A percentile compares a stretch with the other conserved stretches of the same genome.
phyloP scores from a whole-genome alignment of 2,113 vertebrate genomes.

The Paratilapia polleni region DNA sequence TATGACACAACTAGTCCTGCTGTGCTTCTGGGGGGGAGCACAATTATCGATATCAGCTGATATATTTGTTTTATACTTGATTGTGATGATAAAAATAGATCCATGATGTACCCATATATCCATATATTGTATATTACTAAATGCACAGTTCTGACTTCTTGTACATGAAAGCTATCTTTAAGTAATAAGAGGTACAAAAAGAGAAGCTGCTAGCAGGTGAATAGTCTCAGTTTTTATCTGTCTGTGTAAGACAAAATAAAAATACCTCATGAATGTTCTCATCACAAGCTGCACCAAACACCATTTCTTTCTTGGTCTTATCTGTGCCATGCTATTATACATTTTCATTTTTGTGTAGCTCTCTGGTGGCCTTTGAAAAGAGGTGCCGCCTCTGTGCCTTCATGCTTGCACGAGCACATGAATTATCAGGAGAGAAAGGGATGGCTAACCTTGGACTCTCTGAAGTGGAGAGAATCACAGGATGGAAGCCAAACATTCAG shows the following conservation, averaged over 20 bases:
- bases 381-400: conserved; percentile 10
- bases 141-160: no score
- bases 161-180: no score
- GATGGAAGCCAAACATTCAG: conserved; percentile 36
- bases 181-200: background rate
- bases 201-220: background rate
- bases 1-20: no score
- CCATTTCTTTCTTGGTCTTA: conserved; percentile 16
- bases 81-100: no score
- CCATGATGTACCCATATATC: no score
- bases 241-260: background rate
- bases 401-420: conserved; percentile 46
- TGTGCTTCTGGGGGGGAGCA: no score
- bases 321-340: conserved; percentile 18
- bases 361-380: conserved; percentile 39
- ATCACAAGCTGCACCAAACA: conserved; percentile 20
- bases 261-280: background rate
- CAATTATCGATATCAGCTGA: no score
- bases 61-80: no score
- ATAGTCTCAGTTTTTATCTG: background rate
- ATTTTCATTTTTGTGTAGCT: conserved; percentile 32
- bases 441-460: conserved; percentile 48
- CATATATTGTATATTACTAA: no score
- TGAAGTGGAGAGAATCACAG: conserved; percentile 37
- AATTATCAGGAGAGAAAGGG: conserved; percentile 53